These are phyloP conservation scores for Drosophila pseudoobscura DNA, from an alignment of 1,140 invertebrate genomes.

Conservation along the genomic window DNA sequence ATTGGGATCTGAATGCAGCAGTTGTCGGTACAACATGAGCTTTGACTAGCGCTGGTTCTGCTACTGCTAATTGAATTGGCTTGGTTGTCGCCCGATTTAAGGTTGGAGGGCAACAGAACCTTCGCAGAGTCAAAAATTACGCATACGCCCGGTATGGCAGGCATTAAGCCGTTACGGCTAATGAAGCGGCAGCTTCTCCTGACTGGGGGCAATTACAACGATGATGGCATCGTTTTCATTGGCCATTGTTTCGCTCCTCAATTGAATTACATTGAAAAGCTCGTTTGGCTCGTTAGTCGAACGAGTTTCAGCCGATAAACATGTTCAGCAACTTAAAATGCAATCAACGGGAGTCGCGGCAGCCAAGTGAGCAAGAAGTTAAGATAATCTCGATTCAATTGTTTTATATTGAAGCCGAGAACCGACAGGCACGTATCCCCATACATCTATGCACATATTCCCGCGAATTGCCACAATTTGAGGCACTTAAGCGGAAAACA, in stretches of 20 bases:
- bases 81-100: conserved; percentile 19
- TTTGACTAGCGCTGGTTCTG: conserved; percentile 27
- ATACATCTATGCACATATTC: conserved; percentile 12
- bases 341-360: conserved; percentile 59
- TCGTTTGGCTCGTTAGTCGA: conserved; percentile 67
- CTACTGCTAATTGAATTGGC: conserved; percentile 52
- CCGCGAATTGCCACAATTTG: conserved; percentile 23
- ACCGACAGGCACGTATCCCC: not conserved
- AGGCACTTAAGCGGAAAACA: conserved; percentile 41
- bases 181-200: conserved; percentile 46
- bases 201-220: conserved; percentile 39
- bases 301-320: conserved; percentile 48
- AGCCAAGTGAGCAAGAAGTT: conserved; percentile 4
- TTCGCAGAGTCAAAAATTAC: conserved; percentile 43
- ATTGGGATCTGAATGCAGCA: conserved; percentile 2
- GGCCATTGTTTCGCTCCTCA: conserved; percentile 59
- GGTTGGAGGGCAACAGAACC: not conserved
- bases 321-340: conserved; percentile 66
- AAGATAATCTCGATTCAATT: conserved; percentile 40
- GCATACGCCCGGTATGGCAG: conserved; percentile 38
- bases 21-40: conserved; percentile 7
- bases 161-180: conserved; percentile 58
- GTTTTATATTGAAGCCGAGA: conserved; percentile 36
- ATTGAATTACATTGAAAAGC: conserved; percentile 71
- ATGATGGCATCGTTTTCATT: conserved; percentile 21